Evolutionary conservation across 2,888 invertebrate genomes (phyloP).

Genomic region (Odontothrips loti): DNA sequence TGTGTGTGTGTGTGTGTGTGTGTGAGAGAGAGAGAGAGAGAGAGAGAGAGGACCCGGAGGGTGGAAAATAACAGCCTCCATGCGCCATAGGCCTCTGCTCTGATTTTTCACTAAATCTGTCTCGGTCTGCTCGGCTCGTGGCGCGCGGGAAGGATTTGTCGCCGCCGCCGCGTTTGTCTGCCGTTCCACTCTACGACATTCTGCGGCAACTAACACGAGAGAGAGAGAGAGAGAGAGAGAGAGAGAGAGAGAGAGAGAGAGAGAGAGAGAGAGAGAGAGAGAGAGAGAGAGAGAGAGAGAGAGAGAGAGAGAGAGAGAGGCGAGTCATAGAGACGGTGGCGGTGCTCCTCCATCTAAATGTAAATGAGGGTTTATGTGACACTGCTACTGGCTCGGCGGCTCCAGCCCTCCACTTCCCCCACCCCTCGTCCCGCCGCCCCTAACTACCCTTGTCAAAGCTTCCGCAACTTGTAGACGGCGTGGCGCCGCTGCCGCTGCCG

Average conservation of each 20-base stretch:
- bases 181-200: too few relatives aligned
- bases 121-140: background rate
- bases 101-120: too few relatives aligned
- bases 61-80: too few relatives aligned
- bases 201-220: background rate
- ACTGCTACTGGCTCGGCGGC: background rate
- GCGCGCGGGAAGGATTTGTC: background rate
- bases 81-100: too few relatives aligned
- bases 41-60: too few relatives aligned
- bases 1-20: too few relatives aligned
- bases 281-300: background rate
- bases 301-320: slow-evolving; percentile 5
- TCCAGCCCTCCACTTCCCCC: too few relatives aligned
- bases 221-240: background rate
- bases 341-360: slow-evolving; percentile 21
- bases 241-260: background rate
- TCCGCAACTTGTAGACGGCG: slow-evolving; percentile 19
- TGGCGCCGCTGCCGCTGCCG: background rate
- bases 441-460: slow-evolving; percentile 24
- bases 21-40: too few relatives aligned
- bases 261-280: background rate
- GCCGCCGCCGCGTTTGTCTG: background rate
- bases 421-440: background rate
- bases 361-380: slow-evolving; percentile 24
- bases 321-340: slow-evolving; percentile 12